phyloP scores from a whole-genome alignment of 2,797 vertebrate genomes.

The Xenopus petersii region DNA sequence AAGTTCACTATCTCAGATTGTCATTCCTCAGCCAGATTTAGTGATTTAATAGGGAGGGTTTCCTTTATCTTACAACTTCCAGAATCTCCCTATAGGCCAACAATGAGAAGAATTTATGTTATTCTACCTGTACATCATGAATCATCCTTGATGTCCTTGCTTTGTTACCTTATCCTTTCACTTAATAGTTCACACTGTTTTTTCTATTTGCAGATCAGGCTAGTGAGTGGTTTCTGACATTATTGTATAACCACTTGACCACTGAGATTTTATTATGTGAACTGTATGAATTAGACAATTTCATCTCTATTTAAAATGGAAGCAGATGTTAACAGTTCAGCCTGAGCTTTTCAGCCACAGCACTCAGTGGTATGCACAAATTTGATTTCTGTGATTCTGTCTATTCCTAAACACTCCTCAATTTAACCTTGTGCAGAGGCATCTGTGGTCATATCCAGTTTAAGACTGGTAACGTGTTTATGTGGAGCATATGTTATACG shows the following conservation, averaged over 20 bases:
- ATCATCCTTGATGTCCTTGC: constrained; percentile 1
- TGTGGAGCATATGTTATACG: constrained; percentile 47
- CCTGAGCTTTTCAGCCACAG: constrained; percentile 49
- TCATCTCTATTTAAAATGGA: constrained; percentile 23
- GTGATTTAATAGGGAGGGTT: no score
- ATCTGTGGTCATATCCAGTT: constrained; percentile 55
- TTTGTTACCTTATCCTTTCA: not conserved
- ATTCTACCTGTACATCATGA: constrained; percentile 23
- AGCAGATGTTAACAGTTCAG: constrained; percentile 39
- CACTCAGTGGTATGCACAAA: constrained; percentile 42
- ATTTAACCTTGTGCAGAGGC: constrained; percentile 51
- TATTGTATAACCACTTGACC: constrained; percentile 25
- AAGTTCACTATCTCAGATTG: no score
- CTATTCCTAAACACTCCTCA: constrained; percentile 54
- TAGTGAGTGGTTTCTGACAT: constrained; percentile 27
- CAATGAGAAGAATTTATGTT: constrained; percentile 1
- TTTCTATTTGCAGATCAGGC: constrained; percentile 20
- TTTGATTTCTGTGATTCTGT: constrained; percentile 55
- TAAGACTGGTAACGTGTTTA: constrained; percentile 49
- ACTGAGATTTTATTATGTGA: constrained; percentile 21
- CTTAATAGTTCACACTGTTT: constrained; percentile 20
- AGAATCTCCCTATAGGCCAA: not conserved
- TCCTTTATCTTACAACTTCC: no score
- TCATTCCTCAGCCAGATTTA: no score
- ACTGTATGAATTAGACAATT: constrained; percentile 22